phyloP scores from a whole-genome alignment of 2,113 vertebrate genomes.

The Neofelis nebulosa region DNA sequence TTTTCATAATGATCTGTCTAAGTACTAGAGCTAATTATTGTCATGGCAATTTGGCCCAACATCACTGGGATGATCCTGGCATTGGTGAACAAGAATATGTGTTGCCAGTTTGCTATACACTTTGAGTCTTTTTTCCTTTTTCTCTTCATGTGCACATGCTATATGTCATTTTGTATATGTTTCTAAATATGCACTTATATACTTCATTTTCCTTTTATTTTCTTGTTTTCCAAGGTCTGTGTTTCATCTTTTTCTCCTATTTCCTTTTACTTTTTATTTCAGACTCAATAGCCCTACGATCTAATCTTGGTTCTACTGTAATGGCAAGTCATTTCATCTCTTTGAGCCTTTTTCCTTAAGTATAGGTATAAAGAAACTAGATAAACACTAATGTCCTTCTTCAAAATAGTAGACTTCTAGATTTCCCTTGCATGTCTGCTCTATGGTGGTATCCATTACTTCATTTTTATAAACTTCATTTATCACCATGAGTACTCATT shows the following conservation, averaged over 20 bases:
- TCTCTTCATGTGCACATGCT: background rate
- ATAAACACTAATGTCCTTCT: background rate
- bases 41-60: constrained; percentile 83
- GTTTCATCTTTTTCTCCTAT: background rate
- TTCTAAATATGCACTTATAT: background rate
- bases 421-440: background rate
- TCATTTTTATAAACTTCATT: background rate
- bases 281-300: background rate
- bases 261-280: background rate
- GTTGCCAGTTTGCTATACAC: constrained; percentile 3
- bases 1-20: constrained; percentile 88
- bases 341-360: background rate
- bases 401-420: background rate
- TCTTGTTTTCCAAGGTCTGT: background rate
- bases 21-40: constrained; percentile 86
- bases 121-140: background rate
- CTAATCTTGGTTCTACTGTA: background rate
- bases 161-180: background rate
- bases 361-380: background rate
- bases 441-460: background rate
- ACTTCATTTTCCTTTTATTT: background rate
- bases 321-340: background rate
- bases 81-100: constrained; percentile 38
- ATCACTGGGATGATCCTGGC: constrained; percentile 75
- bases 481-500: constrained; percentile 24